Conservation (phyloP, 2,113 vertebrate species). For the Pheucticus melanocephalus region DNA sequence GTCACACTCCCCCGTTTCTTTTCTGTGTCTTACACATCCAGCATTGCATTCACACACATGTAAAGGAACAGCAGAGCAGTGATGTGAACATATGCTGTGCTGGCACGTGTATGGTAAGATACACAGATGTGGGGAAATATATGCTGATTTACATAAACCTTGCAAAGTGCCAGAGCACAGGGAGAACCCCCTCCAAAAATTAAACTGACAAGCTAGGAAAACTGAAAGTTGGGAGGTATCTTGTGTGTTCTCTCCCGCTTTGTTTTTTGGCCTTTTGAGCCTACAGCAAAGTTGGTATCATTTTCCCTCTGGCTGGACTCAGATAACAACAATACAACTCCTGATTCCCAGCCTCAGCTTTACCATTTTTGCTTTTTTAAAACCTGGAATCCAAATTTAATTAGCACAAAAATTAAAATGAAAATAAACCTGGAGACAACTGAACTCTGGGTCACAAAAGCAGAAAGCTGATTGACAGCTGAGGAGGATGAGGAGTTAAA, state of each 20-base stretch:
- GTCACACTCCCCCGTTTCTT: neutral
- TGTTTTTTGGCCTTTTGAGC: neutral
- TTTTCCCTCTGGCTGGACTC: neutral
- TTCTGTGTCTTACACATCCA: neutral
- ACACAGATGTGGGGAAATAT: constrained; percentile 12
- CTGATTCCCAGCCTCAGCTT: neutral
- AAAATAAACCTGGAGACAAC: constrained; percentile 20
- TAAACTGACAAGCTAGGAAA: neutral
- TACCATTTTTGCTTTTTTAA: constrained; percentile 8
- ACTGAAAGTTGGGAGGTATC: neutral
- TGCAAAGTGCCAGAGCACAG: constrained; percentile 15
- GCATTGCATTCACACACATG: neutral
- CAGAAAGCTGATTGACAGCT: neutral
- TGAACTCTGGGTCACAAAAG: constrained; percentile 4
- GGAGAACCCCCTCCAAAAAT: neutral
- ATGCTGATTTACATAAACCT: constrained; percentile 6
- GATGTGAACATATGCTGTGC: constrained; percentile 7
- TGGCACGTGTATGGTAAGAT: neutral
- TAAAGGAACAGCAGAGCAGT: neutral
- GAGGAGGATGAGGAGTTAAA: neutral
- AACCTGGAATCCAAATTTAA: constrained; percentile 39
- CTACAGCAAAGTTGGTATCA: neutral
- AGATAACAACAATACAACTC: neutral
- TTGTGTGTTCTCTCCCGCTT: neutral
- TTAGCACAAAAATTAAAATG: constrained; percentile 25